Percentiles rank a stretch among this genome's conserved stretches.
Evolutionary conservation across 1,140 invertebrate species (phyloP).

Genomic region (Pissodes strobi): DNA sequence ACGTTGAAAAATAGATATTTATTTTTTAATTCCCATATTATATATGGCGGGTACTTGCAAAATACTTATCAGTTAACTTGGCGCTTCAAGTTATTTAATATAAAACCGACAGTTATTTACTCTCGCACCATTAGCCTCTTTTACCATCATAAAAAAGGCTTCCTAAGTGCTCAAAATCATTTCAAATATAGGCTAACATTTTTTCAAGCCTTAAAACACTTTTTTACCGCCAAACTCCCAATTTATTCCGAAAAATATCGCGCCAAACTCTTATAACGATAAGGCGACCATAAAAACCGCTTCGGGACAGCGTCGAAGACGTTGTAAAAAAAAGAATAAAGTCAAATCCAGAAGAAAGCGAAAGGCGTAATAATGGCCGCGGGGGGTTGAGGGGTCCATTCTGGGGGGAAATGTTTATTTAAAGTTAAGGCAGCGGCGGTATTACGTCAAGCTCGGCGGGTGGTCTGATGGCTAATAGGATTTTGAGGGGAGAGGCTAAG

Average conservation of each 20-base stretch:
- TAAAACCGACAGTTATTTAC: too few relatives aligned
- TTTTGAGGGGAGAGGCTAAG: slow-evolving; percentile 19
- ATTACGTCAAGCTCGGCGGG: slow-evolving; percentile 16
- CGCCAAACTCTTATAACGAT: slow-evolving; percentile 19
- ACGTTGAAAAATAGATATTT: too few relatives aligned
- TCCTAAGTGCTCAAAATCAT: slow-evolving; percentile 15
- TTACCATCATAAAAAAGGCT: not conserved
- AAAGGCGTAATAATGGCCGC: slow-evolving; percentile 39
- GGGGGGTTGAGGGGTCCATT: slow-evolving; percentile 7
- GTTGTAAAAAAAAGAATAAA: slow-evolving; percentile 43
- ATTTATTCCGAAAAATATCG: slow-evolving; percentile 5
- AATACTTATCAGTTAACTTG: too few relatives aligned
- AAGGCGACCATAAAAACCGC: slow-evolving; percentile 32
- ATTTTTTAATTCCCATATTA: too few relatives aligned
- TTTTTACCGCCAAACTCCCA: slow-evolving; percentile 2
- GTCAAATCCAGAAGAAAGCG: slow-evolving; percentile 40
- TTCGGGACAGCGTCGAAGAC: slow-evolving; percentile 31
- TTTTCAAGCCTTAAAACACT: slow-evolving; percentile 18
- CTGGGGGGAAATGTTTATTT: slow-evolving; percentile 22
- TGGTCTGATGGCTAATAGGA: slow-evolving; percentile 33
- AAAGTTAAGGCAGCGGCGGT: slow-evolving; percentile 17
- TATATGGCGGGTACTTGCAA: too few relatives aligned
- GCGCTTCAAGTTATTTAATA: too few relatives aligned
- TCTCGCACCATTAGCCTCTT: not conserved
- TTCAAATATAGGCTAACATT: slow-evolving; percentile 18